Conservation (phyloP, 1,140 invertebrate species). For the Caenorhabditis briggsae region DNA sequence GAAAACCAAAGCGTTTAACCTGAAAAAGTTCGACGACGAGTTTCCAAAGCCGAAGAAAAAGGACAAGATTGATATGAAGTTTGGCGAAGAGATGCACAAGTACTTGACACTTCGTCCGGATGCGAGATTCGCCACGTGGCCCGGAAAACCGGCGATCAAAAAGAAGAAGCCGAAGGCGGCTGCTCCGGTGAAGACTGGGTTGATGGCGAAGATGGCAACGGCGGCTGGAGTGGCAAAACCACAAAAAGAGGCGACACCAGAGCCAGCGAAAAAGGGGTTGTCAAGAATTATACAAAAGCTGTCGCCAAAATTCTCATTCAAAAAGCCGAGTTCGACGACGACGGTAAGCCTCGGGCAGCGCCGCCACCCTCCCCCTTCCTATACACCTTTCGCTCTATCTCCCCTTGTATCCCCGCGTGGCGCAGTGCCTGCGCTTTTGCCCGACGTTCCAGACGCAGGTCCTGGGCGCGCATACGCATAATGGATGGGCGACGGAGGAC, state of each 20-base stretch:
- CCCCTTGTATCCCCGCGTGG: background rate
- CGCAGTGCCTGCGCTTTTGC: no score
- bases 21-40: slow-evolving; percentile 19
- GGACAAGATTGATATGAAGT: background rate
- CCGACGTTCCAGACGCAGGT: no score
- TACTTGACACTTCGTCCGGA: background rate
- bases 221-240: slow-evolving; percentile 27
- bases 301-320: slow-evolving; percentile 13
- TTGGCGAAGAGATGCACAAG: slow-evolving; percentile 37
- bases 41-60: slow-evolving; percentile 3
- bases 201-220: slow-evolving; percentile 29
- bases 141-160: slow-evolving; percentile 25
- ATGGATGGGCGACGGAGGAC: no score
- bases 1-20: background rate
- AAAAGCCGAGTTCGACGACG: slow-evolving; percentile 4
- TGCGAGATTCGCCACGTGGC: slow-evolving; percentile 37
- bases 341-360: background rate
- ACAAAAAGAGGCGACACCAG: background rate
- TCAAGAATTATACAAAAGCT: background rate
- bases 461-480: no score
- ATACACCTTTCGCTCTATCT: background rate
- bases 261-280: background rate
- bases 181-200: background rate
- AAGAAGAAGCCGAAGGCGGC: background rate
- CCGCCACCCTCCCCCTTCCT: no score